Evolutionary conservation across 2,113 vertebrate genomes (phyloP).

Genomic region (Hylia prasina): DNA sequence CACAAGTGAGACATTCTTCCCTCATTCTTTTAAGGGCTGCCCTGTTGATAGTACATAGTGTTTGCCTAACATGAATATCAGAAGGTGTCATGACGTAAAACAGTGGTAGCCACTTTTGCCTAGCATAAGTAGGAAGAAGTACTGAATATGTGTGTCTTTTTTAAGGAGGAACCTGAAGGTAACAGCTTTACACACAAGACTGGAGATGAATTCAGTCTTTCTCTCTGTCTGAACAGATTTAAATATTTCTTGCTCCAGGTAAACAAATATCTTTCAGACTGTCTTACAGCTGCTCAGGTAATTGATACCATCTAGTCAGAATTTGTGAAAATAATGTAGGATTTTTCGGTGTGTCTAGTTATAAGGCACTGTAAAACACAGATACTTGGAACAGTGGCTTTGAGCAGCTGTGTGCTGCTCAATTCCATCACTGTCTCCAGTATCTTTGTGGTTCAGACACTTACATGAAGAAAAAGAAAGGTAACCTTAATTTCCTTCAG

Average conservation of each 20-base stretch:
- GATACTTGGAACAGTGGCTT: background rate
- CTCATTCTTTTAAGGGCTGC: background rate
- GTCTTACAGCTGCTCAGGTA: background rate
- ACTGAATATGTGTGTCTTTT: background rate
- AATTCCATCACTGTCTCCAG: background rate
- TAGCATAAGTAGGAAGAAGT: background rate
- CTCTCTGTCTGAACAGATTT: background rate
- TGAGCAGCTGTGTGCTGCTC: background rate
- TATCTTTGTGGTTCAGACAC: background rate
- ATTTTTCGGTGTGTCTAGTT: background rate
- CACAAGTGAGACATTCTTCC: background rate
- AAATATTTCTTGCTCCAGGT: background rate
- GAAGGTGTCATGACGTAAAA: background rate
- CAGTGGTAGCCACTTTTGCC: background rate
- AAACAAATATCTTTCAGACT: background rate
- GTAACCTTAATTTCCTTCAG: background rate
- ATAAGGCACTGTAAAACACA: background rate
- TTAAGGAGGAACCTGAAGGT: background rate
- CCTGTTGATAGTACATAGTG: background rate
- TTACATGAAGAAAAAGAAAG: background rate
- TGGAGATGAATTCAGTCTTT: background rate
- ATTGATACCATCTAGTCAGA: background rate
- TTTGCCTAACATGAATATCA: background rate
- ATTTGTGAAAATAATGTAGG: background rate
- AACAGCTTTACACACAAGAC: background rate